Conservation (phyloP, 2,113 vertebrate species). For the Anarhynchus alexandrinus region DNA sequence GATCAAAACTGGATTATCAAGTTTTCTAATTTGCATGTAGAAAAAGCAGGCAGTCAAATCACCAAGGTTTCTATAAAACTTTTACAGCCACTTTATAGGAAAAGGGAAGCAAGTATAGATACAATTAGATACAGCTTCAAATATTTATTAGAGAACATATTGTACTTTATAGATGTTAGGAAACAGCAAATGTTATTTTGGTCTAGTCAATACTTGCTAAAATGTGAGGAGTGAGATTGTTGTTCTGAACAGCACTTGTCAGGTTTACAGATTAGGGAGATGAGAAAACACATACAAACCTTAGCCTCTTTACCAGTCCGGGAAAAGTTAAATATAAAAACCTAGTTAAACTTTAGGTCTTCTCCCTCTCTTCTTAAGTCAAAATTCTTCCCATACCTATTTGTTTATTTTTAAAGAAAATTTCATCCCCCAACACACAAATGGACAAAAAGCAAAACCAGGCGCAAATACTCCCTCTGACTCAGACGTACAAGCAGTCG, state of each 20-base stretch:
- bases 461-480: background rate
- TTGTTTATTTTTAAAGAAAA: background rate
- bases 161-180: background rate
- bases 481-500: background rate
- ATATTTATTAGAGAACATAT: background rate
- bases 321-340: background rate
- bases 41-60: background rate
- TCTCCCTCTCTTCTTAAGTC: background rate
- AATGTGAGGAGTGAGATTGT: background rate
- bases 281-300: background rate
- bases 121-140: background rate
- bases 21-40: background rate
- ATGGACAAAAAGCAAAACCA: background rate
- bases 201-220: background rate
- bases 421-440: background rate
- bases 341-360: background rate
- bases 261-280: background rate
- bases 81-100: background rate
- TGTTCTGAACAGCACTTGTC: background rate
- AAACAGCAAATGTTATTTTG: background rate
- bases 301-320: background rate
- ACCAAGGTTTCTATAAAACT: background rate
- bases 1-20: slow-evolving; percentile 42
- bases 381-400: background rate
- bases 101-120: background rate